A percentile compares a stretch with the other conserved stretches of the same genome.
These are phyloP conservation scores for Sebastes vulpes DNA, from an alignment of 2,797 vertebrate species.

Conservation along the genomic window DNA sequence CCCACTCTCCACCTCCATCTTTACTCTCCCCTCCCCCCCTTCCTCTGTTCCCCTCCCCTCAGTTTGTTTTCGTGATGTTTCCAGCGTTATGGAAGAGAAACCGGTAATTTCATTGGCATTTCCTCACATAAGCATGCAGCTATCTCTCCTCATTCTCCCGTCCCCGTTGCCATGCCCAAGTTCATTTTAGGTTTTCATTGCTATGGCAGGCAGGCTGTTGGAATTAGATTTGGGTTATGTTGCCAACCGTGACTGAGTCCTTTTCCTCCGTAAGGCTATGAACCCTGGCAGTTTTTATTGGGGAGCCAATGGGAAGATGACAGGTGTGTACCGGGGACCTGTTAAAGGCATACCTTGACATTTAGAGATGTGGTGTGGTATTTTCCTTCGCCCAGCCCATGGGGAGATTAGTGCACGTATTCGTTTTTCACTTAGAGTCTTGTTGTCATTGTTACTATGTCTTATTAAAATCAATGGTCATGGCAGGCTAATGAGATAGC, in stretches of 20 bases:
- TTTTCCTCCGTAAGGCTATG: conserved; percentile 35
- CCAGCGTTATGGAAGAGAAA: conserved; percentile 22
- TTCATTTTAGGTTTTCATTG: conserved; percentile 46
- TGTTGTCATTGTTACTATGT: conserved; percentile 30
- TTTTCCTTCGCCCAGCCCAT: conserved; percentile 33
- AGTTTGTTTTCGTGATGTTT: conserved; percentile 19
- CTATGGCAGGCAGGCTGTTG: conserved; percentile 34
- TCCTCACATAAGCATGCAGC: conserved; percentile 19
- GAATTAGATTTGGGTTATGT: conserved; percentile 58
- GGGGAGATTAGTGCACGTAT: conserved; percentile 10
- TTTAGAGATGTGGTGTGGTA: conserved; percentile 43
- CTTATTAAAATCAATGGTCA: conserved; percentile 41
- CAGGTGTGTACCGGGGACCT: conserved; percentile 70
- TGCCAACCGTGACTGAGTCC: conserved; percentile 65
- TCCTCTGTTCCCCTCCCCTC: background rate
- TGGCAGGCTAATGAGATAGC: conserved; percentile 23
- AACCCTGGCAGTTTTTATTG: conserved; percentile 64
- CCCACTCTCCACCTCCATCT: background rate
- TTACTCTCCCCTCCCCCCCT: background rate
- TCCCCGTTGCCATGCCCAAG: conserved; percentile 15
- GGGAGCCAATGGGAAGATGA: conserved; percentile 58
- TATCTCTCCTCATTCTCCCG: conserved; percentile 10
- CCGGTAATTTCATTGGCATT: conserved; percentile 24
- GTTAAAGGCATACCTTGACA: conserved; percentile 66
- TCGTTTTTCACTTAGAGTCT: conserved; percentile 16